Base-by-base conservation (phyloP, 1,140 invertebrate species). In the Drosophila hydei region DNA sequence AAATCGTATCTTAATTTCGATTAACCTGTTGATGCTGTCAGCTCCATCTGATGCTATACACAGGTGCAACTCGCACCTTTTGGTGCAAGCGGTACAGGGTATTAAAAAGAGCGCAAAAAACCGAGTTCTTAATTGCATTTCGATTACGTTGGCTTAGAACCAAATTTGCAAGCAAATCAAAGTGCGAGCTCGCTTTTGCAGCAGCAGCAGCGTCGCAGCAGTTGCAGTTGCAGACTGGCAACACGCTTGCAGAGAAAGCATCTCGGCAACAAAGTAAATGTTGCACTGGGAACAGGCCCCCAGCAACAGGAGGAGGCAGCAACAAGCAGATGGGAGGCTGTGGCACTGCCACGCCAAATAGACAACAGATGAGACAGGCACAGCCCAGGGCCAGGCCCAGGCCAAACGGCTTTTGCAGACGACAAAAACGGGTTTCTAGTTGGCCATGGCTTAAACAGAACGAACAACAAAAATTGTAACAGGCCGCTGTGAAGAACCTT, bases 331-430 rank as follows among this genome's bases (percentile, higher is more conserved):
- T 51, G 59, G 30, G 65, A 70, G 59, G 61, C 21, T 62, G 78
- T 59, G 77, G 47, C 48, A 30, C 48, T 51, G 48, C 48, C 48
- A 51, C 48, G 23, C 48, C 48, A 51, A 51, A 51, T 85, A 85
- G 80, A 80, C 80, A 85, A 85, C 80, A 85, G 80, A 85, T 85
- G 81, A 87, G 80, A 85, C 79, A 80, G 83, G 47, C 62, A 58
- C 54, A 65, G 61, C 69, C 61, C 62, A 65, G 69, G 36, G 14
- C 45, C 55, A 59, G 63, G 33, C 55, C 56, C 71, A 75, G 69
- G 23, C 51, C 43, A 58, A 81, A 81, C 78, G 78, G 78, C 79
- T 81, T 81, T 75, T 77, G 25, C 45, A 30, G 25, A 47, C 25
- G 19, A 40, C 45, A 27, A 25, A 84, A 84, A 85, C 81, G 62